Conservation (phyloP, 2,113 vertebrate species). For the Holacanthus passer region DNA sequence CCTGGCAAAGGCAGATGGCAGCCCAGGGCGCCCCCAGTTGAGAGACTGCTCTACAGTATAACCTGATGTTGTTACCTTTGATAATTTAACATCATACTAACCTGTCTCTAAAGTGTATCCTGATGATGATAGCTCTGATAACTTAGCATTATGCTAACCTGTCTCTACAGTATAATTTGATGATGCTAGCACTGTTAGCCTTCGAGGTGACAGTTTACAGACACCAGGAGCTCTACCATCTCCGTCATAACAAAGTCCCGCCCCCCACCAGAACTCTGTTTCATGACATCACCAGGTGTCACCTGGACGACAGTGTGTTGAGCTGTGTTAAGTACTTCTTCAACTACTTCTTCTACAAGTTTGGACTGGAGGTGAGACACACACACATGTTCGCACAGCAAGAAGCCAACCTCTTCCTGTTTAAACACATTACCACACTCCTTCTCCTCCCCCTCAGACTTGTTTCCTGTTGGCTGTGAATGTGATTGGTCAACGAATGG, state of each 20-base stretch:
- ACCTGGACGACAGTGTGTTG: slow-evolving; percentile 90
- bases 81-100: background rate
- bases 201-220: slow-evolving; percentile 96
- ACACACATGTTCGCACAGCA: background rate
- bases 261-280: slow-evolving; percentile 93
- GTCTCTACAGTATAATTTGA: slow-evolving; percentile 83
- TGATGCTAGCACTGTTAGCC: slow-evolving; percentile 92
- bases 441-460: slow-evolving; percentile 79
- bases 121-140: slow-evolving; percentile 89
- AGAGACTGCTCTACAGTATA: slow-evolving; percentile 80
- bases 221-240: slow-evolving; percentile 93
- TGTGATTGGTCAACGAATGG: slow-evolving; percentile 96
- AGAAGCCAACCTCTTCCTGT: background rate
- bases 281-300: slow-evolving; percentile 91
- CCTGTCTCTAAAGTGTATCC: slow-evolving; percentile 78
- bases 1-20: no score
- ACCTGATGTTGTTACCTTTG: slow-evolving; percentile 91
- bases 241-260: slow-evolving; percentile 87
- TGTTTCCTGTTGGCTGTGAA: slow-evolving; percentile 96
- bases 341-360: slow-evolving; percentile 98
- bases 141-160: slow-evolving; percentile 1
- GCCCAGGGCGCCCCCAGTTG: no score
- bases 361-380: slow-evolving; percentile 92
- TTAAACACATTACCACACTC: background rate
- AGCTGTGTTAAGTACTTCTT: slow-evolving; percentile 95